Evolutionary conservation across 2,888 invertebrate species (phyloP).

Genomic region (Emmelina monodactyla): DNA sequence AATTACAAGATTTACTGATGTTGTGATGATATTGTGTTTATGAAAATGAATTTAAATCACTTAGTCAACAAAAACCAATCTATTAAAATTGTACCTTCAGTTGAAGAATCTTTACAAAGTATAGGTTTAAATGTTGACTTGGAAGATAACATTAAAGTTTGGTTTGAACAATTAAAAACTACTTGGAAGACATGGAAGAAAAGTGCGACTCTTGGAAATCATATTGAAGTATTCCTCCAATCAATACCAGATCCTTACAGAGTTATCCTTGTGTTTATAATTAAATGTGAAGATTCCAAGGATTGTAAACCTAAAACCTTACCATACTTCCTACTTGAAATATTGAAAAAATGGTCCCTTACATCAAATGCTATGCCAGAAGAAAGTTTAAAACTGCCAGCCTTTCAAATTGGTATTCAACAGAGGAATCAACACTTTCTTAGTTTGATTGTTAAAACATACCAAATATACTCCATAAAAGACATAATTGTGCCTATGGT

Average conservation of each 20-base stretch:
- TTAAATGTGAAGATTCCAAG: slow-evolving; percentile 69
- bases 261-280: slow-evolving; percentile 64
- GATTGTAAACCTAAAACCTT: slow-evolving; percentile 70
- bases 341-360: slow-evolving; percentile 60
- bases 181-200: slow-evolving; percentile 65
- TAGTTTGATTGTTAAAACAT: slow-evolving; percentile 70
- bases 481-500: slow-evolving; percentile 70
- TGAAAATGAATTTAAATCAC: slow-evolving; percentile 30
- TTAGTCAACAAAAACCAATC: slow-evolving; percentile 39
- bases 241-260: slow-evolving; percentile 67
- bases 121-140: slow-evolving; percentile 50
- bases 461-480: slow-evolving; percentile 68
- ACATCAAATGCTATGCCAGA: slow-evolving; percentile 37
- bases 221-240: slow-evolving; percentile 53
- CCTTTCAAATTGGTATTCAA: slow-evolving; percentile 74
- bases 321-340: slow-evolving; percentile 70
- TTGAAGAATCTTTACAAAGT: slow-evolving; percentile 41
- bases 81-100: slow-evolving; percentile 54
- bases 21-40: slow-evolving; percentile 4
- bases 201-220: slow-evolving; percentile 54
- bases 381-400: slow-evolving; percentile 71
- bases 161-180: slow-evolving; percentile 48
- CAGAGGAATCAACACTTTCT: slow-evolving; percentile 72
- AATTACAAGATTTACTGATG: no score
- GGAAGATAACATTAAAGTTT: slow-evolving; percentile 34